Evolutionary conservation across 2,888 invertebrate species (phyloP).

Genomic region (Prosapia bicincta): DNA sequence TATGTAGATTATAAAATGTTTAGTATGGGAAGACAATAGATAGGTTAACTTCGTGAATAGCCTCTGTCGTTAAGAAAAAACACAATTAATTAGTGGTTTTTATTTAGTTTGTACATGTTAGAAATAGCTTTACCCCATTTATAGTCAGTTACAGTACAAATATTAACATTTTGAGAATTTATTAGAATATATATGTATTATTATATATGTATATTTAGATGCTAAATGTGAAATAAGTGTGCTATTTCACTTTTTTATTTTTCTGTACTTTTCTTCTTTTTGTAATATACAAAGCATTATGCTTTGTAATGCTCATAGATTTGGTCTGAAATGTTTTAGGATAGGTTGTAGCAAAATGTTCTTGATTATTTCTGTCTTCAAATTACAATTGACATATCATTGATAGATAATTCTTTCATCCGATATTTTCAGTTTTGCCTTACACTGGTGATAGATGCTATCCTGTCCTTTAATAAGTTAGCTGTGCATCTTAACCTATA

Average conservation of each 20-base stretch:
- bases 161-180: constrained; percentile 20
- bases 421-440: neutral
- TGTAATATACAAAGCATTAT: neutral
- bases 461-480: neutral
- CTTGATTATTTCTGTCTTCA: neutral
- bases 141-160: constrained; percentile 27
- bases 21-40: constrained; percentile 24
- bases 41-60: constrained; percentile 21
- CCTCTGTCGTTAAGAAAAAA: constrained; percentile 13
- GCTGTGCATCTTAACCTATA: neutral
- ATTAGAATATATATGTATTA: constrained; percentile 7
- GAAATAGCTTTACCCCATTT: constrained; percentile 14
- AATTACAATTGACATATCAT: constrained; percentile 23
- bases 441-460: neutral
- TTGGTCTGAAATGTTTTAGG: neutral
- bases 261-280: neutral
- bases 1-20: constrained; percentile 4
- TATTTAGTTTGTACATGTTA: constrained; percentile 20
- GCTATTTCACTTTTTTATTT: neutral
- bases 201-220: neutral
- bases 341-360: neutral
- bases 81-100: constrained; percentile 5
- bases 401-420: neutral
- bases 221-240: neutral
- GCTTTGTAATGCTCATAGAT: neutral